Evolutionary conservation across 2,113 vertebrate genomes (phyloP).

Genomic region (Odocoileus virginianus): DNA sequence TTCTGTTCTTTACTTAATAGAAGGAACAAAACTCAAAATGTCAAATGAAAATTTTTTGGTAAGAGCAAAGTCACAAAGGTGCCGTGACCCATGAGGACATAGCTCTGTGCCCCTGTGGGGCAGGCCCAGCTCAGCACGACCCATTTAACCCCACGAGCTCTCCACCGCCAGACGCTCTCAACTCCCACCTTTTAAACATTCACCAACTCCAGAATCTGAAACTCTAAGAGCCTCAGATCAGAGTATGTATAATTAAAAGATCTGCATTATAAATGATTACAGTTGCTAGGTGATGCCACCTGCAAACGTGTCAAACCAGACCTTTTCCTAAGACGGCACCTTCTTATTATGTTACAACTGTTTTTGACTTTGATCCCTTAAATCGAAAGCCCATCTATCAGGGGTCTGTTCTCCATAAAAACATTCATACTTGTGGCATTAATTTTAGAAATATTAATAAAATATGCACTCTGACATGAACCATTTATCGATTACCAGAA

Average conservation of each 20-base stretch:
- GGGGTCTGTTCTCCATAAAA: background rate
- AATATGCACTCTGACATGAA: background rate
- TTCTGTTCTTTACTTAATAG: background rate
- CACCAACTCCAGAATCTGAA: background rate
- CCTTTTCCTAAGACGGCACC: background rate
- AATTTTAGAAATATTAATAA: constrained; percentile 20
- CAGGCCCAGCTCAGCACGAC: background rate
- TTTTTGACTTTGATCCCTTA: background rate
- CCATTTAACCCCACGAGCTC: rapidly evolving
- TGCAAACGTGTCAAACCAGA: background rate
- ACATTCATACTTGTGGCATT: background rate
- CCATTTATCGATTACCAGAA: background rate
- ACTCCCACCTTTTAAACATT: background rate
- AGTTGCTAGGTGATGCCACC: background rate
- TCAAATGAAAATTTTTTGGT: background rate
- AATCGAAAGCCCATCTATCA: background rate
- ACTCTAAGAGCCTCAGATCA: background rate
- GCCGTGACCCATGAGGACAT: background rate
- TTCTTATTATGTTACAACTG: background rate
- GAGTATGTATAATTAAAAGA: background rate
- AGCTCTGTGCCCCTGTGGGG: background rate
- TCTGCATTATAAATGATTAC: background rate
- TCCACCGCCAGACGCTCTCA: rapidly evolving
- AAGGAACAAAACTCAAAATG: background rate
- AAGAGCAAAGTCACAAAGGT: background rate